A percentile compares a stretch with the other conserved stretches of the same genome.
phyloP scores from a whole-genome alignment of 1,140 invertebrate species.

The Eriosoma lanigerum region DNA sequence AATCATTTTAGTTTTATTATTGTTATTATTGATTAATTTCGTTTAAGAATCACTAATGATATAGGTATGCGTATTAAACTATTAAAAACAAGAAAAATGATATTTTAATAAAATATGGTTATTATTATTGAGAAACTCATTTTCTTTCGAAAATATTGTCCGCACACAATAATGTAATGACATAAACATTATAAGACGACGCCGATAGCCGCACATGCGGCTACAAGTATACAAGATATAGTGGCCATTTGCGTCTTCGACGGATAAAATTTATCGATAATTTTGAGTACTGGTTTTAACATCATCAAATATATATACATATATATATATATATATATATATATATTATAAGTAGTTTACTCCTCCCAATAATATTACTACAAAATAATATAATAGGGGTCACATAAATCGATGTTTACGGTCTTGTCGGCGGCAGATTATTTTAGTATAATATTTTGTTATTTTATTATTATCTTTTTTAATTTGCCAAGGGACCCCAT shows the following conservation, averaged over 20 bases:
- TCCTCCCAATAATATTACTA: not conserved
- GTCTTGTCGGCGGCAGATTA: slow-evolving; percentile 31
- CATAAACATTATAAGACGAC: not conserved
- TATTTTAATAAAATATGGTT: too few species aligned
- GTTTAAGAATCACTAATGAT: not conserved
- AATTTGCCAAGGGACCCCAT: not conserved
- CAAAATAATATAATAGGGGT: slow-evolving; percentile 30
- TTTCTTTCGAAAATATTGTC: slow-evolving; percentile 18
- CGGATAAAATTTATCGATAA: slow-evolving; percentile 38
- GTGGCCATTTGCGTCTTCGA: slow-evolving; percentile 34
- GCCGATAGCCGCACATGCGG: not conserved
- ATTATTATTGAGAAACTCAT: not conserved
- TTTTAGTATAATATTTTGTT: not conserved
- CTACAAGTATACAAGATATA: not conserved
- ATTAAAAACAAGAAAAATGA: not conserved
- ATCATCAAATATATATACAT: too few species aligned
- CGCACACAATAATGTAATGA: too few species aligned
- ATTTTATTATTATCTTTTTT: slow-evolving; percentile 21
- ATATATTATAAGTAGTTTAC: too few species aligned
- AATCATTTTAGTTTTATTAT: not conserved
- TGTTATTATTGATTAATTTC: not conserved
- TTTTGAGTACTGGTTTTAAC: slow-evolving; percentile 36
- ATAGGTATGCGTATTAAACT: too few species aligned
- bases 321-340: too few species aligned
- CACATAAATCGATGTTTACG: slow-evolving; percentile 48